A percentile compares a stretch with the other conserved stretches of the same genome.
These are phyloP conservation scores for Portunus trituberculatus DNA, from an alignment of 1,140 invertebrate species.

Conservation along the genomic window DNA sequence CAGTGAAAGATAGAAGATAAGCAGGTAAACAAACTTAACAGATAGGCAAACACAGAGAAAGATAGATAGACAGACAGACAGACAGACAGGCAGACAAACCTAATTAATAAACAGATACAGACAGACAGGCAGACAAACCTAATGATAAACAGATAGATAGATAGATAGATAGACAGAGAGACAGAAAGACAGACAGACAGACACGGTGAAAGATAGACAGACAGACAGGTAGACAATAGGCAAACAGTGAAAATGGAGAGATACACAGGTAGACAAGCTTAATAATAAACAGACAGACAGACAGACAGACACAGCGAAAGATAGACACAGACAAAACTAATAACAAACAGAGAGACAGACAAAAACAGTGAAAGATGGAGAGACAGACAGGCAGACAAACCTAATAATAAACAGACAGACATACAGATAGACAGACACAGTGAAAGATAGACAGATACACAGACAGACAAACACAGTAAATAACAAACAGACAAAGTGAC, in stretches of 20 bases:
- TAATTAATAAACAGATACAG: slow-evolving; percentile 13
- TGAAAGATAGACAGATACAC: neutral
- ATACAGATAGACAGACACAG: neutral
- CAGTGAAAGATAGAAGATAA: neutral
- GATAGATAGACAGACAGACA: neutral
- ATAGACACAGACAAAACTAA: neutral
- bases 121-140: neutral
- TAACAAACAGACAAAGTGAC: neutral
- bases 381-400: neutral
- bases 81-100: neutral
- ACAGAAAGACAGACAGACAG: neutral
- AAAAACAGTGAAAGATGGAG: neutral
- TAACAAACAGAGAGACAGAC: neutral
- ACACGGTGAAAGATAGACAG: neutral
- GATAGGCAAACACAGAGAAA: neutral
- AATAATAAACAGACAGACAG: neutral
- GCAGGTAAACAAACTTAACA: neutral
- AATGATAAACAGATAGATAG: neutral
- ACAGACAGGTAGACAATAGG: no score
- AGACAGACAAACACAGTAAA: neutral
- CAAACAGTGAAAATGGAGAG: no score
- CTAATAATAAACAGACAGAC: neutral
- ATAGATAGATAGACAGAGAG: neutral
- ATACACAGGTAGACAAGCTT: neutral
- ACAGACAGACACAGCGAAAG: neutral